phyloP scores from a whole-genome alignment of 2,797 vertebrate genomes.

The Neosalanx taihuensis region DNA sequence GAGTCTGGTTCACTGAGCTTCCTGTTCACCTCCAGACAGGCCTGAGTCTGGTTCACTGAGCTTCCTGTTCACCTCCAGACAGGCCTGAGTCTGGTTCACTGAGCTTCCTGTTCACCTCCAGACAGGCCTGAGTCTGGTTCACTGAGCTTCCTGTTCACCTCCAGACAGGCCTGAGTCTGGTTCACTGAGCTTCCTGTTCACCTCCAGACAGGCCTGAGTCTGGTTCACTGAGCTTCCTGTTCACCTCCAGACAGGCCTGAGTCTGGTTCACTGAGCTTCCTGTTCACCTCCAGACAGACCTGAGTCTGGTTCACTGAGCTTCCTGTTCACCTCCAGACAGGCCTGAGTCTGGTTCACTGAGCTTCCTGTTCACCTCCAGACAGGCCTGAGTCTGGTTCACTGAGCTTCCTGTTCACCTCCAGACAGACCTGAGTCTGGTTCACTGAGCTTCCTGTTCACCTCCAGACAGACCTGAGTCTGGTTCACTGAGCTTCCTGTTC shows the following conservation, averaged over 20 bases:
- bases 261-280: conserved; percentile 81
- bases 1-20: conserved; percentile 81
- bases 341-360: conserved; percentile 80
- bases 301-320: conserved; percentile 82
- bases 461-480: conserved; percentile 77
- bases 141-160: conserved; percentile 81
- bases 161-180: conserved; percentile 76
- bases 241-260: conserved; percentile 75
- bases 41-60: conserved; percentile 81
- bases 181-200: conserved; percentile 79
- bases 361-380: conserved; percentile 79
- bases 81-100: conserved; percentile 78
- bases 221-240: conserved; percentile 78
- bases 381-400: not conserved
- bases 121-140: conserved; percentile 74
- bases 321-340: conserved; percentile 75
- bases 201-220: conserved; percentile 77
- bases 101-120: conserved; percentile 81
- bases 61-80: conserved; percentile 78
- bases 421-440: conserved; percentile 73
- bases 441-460: conserved; percentile 81
- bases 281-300: conserved; percentile 73
- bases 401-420: conserved; percentile 63
- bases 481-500: conserved; percentile 78
- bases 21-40: conserved; percentile 74